Evolutionary conservation across 2,797 vertebrate genomes (phyloP), one percentile per base, ranked within the genome.

Genomic region (Sebastes steindachneri): DNA sequence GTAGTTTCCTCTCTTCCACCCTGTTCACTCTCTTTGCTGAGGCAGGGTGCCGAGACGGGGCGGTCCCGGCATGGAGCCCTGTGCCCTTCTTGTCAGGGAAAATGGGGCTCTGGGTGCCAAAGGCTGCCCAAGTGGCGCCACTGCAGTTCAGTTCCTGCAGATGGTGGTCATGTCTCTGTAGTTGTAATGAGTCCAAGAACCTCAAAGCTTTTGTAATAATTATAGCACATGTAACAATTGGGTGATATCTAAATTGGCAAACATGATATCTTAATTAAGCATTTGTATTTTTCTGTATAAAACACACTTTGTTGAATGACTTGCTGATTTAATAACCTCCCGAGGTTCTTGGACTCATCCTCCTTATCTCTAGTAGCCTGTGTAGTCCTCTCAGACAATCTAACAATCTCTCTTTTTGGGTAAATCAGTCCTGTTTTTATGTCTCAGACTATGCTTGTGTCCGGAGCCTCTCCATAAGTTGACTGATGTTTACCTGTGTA

Each of bases 1-100:
- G 95, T 98, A 98, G 97, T 96, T 97, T 97, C 95, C 94, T 95
- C 94, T 96, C 95, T 96, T 95, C 94, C 95, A 95, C 95, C 95
- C 94, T 96, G 95, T 97, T 97, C 97, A 97, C 97, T 97, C 97
- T 97, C 97, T 95, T 80, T 97, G 96, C 88, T 91, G 91, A 91
- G 91, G 92, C 90, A 86, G 91, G 93, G 92, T 93, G 93, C 93
- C 90, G 80, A 92, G 92, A 91, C 87, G 87, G 92, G 93, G 89
- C 91, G 92, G 92, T 84, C 85, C 88, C 83, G 90, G 89, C 80
- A 75, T 87, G 53, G 92, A 93, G 92, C 93, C 94, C 92, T 76
- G 87, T 86, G 85, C 83, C 91, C 86, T 91, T 85, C 81, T 91
- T 74, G 81, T 65, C 78, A 80, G 87, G 90, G 88, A 85, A 77